Conservation (phyloP, 2,113 vertebrate species). For the Myotis lucifugus region DNA sequence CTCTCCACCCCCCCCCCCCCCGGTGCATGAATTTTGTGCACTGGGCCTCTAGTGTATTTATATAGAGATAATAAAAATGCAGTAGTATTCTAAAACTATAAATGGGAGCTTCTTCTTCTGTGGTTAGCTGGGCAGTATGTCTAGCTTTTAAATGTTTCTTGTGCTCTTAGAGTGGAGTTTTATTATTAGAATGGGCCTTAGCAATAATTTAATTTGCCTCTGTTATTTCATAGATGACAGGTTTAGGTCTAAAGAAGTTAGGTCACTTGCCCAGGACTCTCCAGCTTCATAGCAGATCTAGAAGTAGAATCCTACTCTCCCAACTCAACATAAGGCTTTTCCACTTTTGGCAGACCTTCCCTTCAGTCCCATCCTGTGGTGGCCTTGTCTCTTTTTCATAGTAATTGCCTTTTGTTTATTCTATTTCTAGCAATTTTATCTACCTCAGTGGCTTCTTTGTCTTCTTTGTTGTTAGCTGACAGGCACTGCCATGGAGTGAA, state of each 20-base stretch:
- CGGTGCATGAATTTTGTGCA: too few species aligned
- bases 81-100: slow-evolving; percentile 35
- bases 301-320: neutral
- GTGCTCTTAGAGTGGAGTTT: slow-evolving; percentile 27
- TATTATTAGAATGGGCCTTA: neutral
- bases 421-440: neutral
- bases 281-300: neutral
- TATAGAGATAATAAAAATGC: neutral
- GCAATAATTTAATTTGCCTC: neutral
- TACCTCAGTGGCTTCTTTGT: neutral
- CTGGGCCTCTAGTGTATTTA: neutral
- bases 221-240: slow-evolving; percentile 1
- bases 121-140: neutral
- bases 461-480: neutral
- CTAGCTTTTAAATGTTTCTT: slow-evolving; percentile 45
- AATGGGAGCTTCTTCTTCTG: neutral
- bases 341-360: neutral
- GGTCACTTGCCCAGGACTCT: neutral
- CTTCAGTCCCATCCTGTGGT: neutral
- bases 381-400: neutral
- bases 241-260: neutral
- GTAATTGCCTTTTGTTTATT: neutral
- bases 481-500: neutral
- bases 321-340: neutral
- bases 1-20: too few species aligned